phyloP scores from a whole-genome alignment of 1,140 invertebrate genomes.

The Danaus melanippus region DNA sequence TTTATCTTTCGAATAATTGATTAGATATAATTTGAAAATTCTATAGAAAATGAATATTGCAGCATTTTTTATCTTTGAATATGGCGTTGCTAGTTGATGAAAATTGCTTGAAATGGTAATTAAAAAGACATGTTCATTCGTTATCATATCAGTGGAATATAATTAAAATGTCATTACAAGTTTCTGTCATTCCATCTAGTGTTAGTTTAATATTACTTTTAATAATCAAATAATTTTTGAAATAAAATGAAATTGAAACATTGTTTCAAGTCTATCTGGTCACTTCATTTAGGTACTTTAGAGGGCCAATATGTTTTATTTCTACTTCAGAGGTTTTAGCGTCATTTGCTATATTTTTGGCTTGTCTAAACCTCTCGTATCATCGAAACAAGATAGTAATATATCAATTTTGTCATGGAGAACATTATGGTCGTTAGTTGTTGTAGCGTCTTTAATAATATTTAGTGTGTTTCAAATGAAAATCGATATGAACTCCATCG shows the following conservation, averaged over 20 bases:
- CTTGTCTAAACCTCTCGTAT: constrained; percentile 29
- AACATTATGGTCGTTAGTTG: constrained; percentile 19
- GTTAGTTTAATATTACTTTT: too few species aligned
- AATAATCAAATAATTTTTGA: too few species aligned
- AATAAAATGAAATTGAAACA: neutral
- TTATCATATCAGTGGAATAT: too few species aligned
- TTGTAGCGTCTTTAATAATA: too few species aligned
- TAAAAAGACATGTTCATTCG: too few species aligned
- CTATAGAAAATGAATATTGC: neutral
- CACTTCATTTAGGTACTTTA: neutral
- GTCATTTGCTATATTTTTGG: constrained; percentile 35
- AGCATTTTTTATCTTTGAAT: too few species aligned
- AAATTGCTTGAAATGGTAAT: too few species aligned
- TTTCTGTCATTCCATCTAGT: too few species aligned
- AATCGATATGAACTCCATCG: too few species aligned
- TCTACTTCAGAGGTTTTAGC: constrained; percentile 35
- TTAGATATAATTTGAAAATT: constrained; percentile 22
- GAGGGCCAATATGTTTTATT: constrained; percentile 36
- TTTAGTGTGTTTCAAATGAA: too few species aligned
- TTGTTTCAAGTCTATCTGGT: neutral
- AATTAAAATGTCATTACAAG: too few species aligned
- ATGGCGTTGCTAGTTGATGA: too few species aligned
- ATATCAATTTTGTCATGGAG: constrained; percentile 1
- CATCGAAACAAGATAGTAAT: neutral
- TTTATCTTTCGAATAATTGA: constrained; percentile 17